These are phyloP conservation scores for Pampusana beccarii DNA, from an alignment of 2,113 vertebrate species.

Conservation along the genomic window DNA sequence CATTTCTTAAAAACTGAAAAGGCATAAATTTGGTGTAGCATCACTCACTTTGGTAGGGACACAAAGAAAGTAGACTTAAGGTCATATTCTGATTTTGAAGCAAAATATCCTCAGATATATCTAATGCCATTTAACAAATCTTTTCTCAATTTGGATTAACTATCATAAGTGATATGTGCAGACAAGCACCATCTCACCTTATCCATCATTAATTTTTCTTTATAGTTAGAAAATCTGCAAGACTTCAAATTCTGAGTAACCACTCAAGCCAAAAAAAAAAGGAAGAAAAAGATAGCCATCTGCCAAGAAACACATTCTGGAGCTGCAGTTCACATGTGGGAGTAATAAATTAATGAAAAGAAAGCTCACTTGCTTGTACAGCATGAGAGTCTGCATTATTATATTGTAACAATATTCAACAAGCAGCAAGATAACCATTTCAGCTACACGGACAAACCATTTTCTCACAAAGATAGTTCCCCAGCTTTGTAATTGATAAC, in stretches of 20 bases:
- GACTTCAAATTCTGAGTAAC: not conserved
- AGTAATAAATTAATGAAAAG: not conserved
- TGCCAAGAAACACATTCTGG: not conserved
- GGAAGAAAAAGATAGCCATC: not conserved
- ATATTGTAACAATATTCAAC: not conserved
- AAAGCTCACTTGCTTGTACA: not conserved
- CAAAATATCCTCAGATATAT: not conserved
- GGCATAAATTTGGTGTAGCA: not conserved
- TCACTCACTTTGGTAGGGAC: not conserved
- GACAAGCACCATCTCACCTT: not conserved
- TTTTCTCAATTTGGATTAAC: not conserved
- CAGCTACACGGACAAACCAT: not conserved
- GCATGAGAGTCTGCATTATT: not conserved
- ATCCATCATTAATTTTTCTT: not conserved
- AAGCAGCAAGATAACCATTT: not conserved
- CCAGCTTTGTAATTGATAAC: not conserved
- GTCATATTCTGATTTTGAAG: not conserved
- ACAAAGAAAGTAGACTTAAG: not conserved
- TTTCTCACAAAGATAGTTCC: not conserved
- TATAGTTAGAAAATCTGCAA: not conserved
- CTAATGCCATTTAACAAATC: not conserved
- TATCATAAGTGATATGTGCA: not conserved
- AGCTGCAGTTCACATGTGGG: not conserved
- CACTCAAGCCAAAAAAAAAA: not conserved
- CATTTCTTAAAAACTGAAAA: not conserved